Percentiles rank a stretch among this genome's conserved stretches.
Evolutionary conservation across 2,888 invertebrate genomes (phyloP).

Genomic region (Synanthedon formicaeformis): DNA sequence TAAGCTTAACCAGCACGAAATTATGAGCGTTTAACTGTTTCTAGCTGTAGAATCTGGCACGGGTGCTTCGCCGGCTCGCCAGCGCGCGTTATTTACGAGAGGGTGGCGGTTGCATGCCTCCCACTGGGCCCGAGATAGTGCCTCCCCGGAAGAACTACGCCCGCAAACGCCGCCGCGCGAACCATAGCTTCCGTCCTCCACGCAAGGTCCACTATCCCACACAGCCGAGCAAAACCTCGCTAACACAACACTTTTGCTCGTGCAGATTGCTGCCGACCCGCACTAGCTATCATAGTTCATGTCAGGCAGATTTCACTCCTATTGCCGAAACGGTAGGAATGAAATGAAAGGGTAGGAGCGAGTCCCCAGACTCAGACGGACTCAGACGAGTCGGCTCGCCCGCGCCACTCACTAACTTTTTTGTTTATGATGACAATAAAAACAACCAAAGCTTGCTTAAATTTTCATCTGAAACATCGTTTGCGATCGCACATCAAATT

Average conservation of each 20-base stretch:
- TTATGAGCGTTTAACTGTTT: conserved; percentile 72
- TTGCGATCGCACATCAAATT: no score
- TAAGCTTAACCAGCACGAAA: conserved; percentile 71
- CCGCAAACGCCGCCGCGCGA: conserved; percentile 24
- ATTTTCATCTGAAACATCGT: no score
- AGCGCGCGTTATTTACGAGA: conserved; percentile 69
- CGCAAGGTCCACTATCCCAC: conserved; percentile 18
- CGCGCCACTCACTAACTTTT: conserved; percentile 34
- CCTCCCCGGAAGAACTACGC: conserved; percentile 63
- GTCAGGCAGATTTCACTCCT: conserved; percentile 48
- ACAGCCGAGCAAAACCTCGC: conserved; percentile 30
- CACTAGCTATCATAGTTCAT: conserved; percentile 32
- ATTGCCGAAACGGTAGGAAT: conserved; percentile 40
- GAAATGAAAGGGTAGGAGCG: conserved; percentile 11
- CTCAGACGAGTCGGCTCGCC: conserved; percentile 28
- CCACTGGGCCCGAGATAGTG: conserved; percentile 63
- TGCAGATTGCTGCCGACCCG: conserved; percentile 56
- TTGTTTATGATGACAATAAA: conserved; percentile 57
- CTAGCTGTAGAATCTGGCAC: conserved; percentile 71
- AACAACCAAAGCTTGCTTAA: conserved; percentile 49
- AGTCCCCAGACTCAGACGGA: conserved; percentile 25
- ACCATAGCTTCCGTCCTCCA: conserved; percentile 19
- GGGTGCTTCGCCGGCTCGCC: conserved; percentile 70
- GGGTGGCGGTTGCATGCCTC: conserved; percentile 44
- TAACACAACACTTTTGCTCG: conserved; percentile 50